Base-by-base conservation (phyloP, 2,113 vertebrate species). In the Epinephelus cyanopodus region DNA sequence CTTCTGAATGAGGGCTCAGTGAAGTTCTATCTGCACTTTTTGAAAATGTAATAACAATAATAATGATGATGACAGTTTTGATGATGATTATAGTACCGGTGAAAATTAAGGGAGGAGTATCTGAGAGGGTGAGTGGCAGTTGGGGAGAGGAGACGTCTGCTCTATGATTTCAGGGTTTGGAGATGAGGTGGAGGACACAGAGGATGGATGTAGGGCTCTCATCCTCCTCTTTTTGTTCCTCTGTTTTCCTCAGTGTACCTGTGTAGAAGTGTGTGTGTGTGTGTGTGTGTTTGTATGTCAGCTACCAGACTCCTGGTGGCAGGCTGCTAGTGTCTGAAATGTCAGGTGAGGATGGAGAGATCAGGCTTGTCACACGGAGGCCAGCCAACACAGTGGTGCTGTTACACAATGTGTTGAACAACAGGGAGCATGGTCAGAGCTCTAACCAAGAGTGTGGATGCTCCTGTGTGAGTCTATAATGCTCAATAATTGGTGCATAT, bases 11-110 rank as follows among this genome's bases (percentile, higher is more conserved):
- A 87, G 66, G 90, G 87, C 72, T 68, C 7, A 77, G 92, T 89
- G 84, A 88, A 78, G 83, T 89, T 92, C 90, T 93, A 90, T 93
- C 93, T 93, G 94, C 94, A 95, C 94, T 95, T 95, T 94, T 92
- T 91, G 69, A 85, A 92, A 92, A 94, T 92, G 90, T 93, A 92
- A 93, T 90, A 90, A 92, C 81, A 91, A 90, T 85, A 89, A 94
- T 90, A 74, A 87, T 45, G 83, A 77, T 82, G 82, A 77, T 61
- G 85, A 77, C 60, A 48, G 72, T 93, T 90, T 87, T 84, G 75
- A 89, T 81, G 89, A 90, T 84, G 86, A 91, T 85, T 90, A 83
- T 66, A 79, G 89, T 85, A 66, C 68, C 62, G 90, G 70, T 87
- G 84, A 69, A 91, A 87, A 89, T 89, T 58, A 91, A 92, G 87